Evolutionary conservation across 2,797 vertebrate species (phyloP), one percentile per base, ranked within the genome.

Genomic region (Pipistrellus pipistrellus): DNA sequence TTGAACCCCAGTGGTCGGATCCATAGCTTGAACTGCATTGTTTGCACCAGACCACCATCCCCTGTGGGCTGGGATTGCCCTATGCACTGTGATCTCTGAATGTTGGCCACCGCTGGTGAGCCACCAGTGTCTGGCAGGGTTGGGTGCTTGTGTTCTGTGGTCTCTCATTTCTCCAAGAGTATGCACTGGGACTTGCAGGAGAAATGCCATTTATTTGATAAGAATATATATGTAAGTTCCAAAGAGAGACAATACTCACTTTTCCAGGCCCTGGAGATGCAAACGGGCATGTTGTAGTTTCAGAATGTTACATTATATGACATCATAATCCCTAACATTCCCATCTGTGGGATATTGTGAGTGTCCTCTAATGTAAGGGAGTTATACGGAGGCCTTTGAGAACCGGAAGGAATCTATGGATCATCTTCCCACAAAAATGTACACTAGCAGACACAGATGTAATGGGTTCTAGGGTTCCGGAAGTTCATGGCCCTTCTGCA

Each of bases 241-340:
- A 72, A 73, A 91, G 14, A 96, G 23, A 91, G 66, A 27, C 23
- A 94, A 51, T 93, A 96, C 96, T 97, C 76, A 97, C 96, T 77
- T 88, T 91, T 80, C 72, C 57, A 83, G 81, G 59, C 68, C 85
- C 93, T 94, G 8, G 44, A 93, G 84, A 90, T 95, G 91, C 78
- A 81, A 76, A 66, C 77, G 41, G 46, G 30, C 53, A 38, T 18
- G 48, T 17, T 96, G 8, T 46, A 66, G 87, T 92, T 93, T 95
- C 75, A 96, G 96, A 97, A 97, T 93, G 75, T 73, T 96, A 51
- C 18, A 83, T 86, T 95, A 53, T 81, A n/a, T 89, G 97, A 97
- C 97, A 95, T 97, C 96, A 97, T 71, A 97, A 96, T 95, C 48
- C 38, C 41, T 84, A 68, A 18, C 76, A 21, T 94, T 91, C 57